These are phyloP conservation scores for Hymenopus coronatus DNA, from an alignment of 2,888 invertebrate genomes.

Conservation along the genomic window DNA sequence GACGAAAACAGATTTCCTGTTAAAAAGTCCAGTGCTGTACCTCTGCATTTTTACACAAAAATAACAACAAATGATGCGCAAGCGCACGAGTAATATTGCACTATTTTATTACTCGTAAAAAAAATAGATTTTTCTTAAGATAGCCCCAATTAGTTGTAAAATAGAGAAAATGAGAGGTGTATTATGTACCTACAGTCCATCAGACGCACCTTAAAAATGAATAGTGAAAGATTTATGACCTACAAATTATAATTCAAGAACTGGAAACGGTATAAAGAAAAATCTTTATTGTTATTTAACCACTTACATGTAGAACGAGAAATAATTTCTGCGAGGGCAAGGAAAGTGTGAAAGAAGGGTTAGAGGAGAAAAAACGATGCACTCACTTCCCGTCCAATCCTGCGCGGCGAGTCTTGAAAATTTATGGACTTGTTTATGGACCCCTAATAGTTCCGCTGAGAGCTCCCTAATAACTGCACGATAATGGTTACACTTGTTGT, in stretches of 20 bases:
- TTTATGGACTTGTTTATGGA: conserved; percentile 5
- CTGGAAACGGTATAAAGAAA: background rate
- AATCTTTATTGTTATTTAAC: background rate
- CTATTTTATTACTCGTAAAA: background rate
- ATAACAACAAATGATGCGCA: conserved; percentile 25
- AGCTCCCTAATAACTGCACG: background rate
- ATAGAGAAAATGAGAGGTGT: too few species aligned
- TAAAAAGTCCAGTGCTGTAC: conserved; percentile 38
- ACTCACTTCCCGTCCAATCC: background rate
- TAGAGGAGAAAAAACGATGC: background rate
- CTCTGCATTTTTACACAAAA: conserved; percentile 2
- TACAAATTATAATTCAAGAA: background rate
- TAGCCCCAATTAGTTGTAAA: background rate
- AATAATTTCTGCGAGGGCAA: background rate
- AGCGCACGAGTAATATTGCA: conserved; percentile 14
- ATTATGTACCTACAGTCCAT: background rate
- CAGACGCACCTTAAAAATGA: background rate
- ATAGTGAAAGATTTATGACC: background rate
- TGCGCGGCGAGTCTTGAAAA: background rate
- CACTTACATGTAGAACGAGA: background rate
- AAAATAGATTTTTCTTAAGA: background rate
- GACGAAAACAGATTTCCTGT: conserved; percentile 20
- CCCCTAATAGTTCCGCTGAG: background rate
- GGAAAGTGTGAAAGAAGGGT: background rate
- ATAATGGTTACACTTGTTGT: background rate